These are phyloP conservation scores for Lacerta agilis DNA, from an alignment of 2,797 vertebrate species.

Conservation along the genomic window DNA sequence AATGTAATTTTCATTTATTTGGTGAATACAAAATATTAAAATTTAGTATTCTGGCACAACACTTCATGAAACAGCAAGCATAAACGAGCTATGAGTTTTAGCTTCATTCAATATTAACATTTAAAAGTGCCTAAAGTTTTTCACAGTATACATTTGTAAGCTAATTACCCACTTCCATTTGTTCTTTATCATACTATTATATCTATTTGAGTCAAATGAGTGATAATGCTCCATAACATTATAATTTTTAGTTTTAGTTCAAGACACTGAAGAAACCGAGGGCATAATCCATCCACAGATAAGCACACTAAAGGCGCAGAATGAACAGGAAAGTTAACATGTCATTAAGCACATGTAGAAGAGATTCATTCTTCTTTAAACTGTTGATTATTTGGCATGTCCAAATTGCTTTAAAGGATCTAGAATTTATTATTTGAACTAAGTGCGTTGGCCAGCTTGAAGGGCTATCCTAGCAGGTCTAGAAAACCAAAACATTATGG, in stretches of 20 bases:
- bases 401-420: not conserved
- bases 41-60: slow-evolving; percentile 76
- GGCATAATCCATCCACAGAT: not conserved
- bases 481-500: not conserved
- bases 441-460: not conserved
- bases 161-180: slow-evolving; percentile 60
- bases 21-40: slow-evolving; percentile 79
- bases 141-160: slow-evolving; percentile 70
- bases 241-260: slow-evolving; percentile 33
- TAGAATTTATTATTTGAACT: not conserved
- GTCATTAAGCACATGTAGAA: not conserved
- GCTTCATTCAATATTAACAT: slow-evolving; percentile 54
- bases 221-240: slow-evolving; percentile 47
- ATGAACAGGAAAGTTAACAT: not conserved
- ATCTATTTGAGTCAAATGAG: slow-evolving; percentile 57
- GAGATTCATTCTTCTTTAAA: not conserved
- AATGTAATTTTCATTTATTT: slow-evolving; percentile 73
- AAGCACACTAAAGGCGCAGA: not conserved
- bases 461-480: not conserved
- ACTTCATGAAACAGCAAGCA: slow-evolving; percentile 70
- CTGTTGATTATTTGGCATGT: not conserved
- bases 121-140: slow-evolving; percentile 72
- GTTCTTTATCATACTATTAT: slow-evolving; percentile 50
- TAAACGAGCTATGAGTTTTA: slow-evolving; percentile 72
- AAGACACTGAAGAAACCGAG: slow-evolving; percentile 42